Base-by-base conservation (phyloP, 92 coral and sea anemone genomes). In the Chrysogorgia sp. region DNA sequence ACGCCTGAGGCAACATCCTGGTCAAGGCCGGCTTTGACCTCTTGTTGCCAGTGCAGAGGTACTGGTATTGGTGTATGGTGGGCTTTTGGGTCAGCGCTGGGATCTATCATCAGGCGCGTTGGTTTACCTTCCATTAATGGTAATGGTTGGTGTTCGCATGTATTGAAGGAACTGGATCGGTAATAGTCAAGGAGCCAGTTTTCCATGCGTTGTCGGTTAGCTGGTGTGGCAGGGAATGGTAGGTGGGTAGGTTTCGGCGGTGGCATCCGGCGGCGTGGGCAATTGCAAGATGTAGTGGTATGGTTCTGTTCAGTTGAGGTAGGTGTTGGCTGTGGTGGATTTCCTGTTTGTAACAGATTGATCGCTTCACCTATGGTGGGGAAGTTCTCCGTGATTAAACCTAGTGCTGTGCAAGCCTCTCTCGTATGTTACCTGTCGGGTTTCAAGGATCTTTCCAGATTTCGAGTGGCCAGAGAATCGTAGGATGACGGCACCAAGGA, bases 401-500 rank as follows among this genome's bases (percentile, higher is more conserved):
- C 91, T 0, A 82, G 61, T 0, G 72, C 90, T 33, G 70, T 71
- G 84, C 88, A 71, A 30, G 86, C 37, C 62, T 84, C 92, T n/a
- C n/a, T n/a, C 83, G 48, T 60, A 80, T 0, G 74, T 83, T 14
- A 85, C 72, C 41, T 86, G 84, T 28, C 81, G 64, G 23, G 76
- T 89, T 30, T 61, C 90, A 4, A 83, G 79, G 48, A 50, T 25
- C 7, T 78, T 79, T 14, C 92, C 89, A 23, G 80, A 28, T 28
- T 45, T 41, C 0, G 82, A 58, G 45, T 40, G 57, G 79, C 90
- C 81, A 21, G 89, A 63, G 85, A 89, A 85, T 62, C 89, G 26
- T 35, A 85, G 76, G 87, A 86, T 74, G 58, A 56, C 70, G 13
- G 87, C 87, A 22, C 87, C 86, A 2, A 82, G 83, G 87, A 89